Evolutionary conservation across 2,113 vertebrate species (phyloP).

Genomic region (Triplophysa siluroides): DNA sequence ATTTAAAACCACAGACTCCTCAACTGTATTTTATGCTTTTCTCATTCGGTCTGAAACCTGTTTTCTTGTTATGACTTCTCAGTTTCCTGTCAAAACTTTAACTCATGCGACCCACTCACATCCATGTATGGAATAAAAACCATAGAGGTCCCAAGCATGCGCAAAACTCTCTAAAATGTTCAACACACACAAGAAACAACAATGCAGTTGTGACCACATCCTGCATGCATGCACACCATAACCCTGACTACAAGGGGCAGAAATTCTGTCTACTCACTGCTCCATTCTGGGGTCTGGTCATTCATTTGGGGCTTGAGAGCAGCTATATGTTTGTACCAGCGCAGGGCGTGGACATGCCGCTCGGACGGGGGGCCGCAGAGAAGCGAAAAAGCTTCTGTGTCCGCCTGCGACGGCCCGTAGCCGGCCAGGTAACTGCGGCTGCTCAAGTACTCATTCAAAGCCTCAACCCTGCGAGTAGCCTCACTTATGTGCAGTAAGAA

Average conservation of each 20-base stretch:
- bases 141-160: neutral
- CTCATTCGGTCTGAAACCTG: neutral
- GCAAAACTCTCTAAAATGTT: neutral
- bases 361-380: constrained; percentile 82
- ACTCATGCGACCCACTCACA: neutral
- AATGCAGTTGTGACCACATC: neutral
- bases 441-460: constrained; percentile 89
- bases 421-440: constrained; percentile 93
- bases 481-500: constrained; percentile 87
- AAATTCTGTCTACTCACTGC: constrained; percentile 86
- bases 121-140: neutral
- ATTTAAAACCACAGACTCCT: neutral
- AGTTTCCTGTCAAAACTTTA: neutral
- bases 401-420: constrained; percentile 85
- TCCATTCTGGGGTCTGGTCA: constrained; percentile 71
- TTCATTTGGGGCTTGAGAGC: constrained; percentile 76
- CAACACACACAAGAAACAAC: neutral
- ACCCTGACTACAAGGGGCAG: neutral
- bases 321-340: constrained; percentile 94
- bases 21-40: neutral
- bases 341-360: constrained; percentile 85
- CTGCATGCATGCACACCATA: constrained; percentile 39
- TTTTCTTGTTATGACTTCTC: neutral
- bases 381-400: constrained; percentile 83
- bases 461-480: constrained; percentile 78